Percentiles rank a stretch among this genome's conserved stretches.
These are phyloP conservation scores for Neoaliturus tenellus DNA, from an alignment of 2,888 invertebrate genomes.

Conservation along the genomic window DNA sequence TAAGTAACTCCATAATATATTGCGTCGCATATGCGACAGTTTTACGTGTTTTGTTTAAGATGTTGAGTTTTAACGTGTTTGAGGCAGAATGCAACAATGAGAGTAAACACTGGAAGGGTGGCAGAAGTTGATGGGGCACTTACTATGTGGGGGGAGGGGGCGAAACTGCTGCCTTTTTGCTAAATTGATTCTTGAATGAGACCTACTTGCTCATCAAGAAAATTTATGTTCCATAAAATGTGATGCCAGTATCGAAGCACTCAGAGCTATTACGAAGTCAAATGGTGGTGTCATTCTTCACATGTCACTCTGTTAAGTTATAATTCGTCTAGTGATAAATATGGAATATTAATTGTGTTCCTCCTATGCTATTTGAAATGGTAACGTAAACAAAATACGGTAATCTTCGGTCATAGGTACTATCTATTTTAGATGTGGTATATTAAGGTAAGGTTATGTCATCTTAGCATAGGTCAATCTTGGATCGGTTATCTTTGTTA, in stretches of 20 bases:
- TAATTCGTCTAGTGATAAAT: constrained; percentile 10
- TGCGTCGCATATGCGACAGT: too few relatives aligned
- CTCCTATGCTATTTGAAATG: too few relatives aligned
- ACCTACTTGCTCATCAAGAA: constrained; percentile 33
- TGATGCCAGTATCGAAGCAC: constrained; percentile 28
- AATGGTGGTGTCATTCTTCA: background rate
- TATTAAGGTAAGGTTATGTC: too few relatives aligned
- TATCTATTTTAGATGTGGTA: too few relatives aligned
- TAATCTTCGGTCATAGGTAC: too few relatives aligned
- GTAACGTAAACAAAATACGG: too few relatives aligned
- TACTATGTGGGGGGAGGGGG: constrained; percentile 24
- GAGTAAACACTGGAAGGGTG: constrained; percentile 15
- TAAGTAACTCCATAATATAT: too few relatives aligned
- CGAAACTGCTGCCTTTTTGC: constrained; percentile 51
- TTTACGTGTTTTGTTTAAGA: too few relatives aligned
- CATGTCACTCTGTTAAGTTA: background rate
- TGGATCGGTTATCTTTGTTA: too few relatives aligned
- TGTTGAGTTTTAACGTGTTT: background rate
- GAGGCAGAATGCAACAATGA: constrained; percentile 10
- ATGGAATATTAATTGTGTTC: too few relatives aligned
- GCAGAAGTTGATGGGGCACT: constrained; percentile 37
- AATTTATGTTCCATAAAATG: constrained; percentile 39
- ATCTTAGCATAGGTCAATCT: too few relatives aligned
- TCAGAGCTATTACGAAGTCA: constrained; percentile 30
- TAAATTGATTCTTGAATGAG: constrained; percentile 52